These are phyloP conservation scores for Acanthoscelides obtectus DNA, from an alignment of 2,888 invertebrate genomes.

Conservation along the genomic window DNA sequence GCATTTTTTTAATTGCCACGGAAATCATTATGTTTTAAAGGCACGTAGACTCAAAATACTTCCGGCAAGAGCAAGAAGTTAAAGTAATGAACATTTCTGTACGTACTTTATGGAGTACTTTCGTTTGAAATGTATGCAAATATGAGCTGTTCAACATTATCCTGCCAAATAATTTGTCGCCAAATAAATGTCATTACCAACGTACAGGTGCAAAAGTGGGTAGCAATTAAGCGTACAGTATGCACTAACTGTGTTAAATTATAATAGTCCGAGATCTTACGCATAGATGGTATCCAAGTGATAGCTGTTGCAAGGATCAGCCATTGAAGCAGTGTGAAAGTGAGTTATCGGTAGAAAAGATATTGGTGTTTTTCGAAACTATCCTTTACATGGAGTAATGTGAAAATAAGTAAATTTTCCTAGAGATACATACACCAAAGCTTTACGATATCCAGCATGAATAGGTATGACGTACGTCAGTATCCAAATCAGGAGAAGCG, in stretches of 20 bases:
- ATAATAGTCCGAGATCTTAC: no score
- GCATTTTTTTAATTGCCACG: not conserved
- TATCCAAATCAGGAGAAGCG: no score
- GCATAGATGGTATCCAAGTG: no score
- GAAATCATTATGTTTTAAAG: not conserved
- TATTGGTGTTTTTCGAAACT: no score
- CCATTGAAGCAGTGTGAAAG: no score
- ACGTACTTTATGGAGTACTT: not conserved
- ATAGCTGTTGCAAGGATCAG: no score
- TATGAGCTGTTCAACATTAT: not conserved
- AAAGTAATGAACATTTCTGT: not conserved
- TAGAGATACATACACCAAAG: no score
- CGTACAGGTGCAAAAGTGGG: not conserved
- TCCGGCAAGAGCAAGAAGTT: not conserved
- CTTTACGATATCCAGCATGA: no score
- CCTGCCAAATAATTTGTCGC: not conserved
- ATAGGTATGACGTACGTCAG: no score
- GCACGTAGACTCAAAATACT: not conserved
- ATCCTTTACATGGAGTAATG: no score
- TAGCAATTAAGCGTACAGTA: not conserved
- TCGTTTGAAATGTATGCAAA: not conserved
- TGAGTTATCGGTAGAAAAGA: no score
- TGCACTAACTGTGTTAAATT: not conserved
- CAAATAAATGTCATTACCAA: not conserved
- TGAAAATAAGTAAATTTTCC: no score